Base-by-base conservation (phyloP, 1,140 invertebrate species). In the Bradysia coprophila region DNA sequence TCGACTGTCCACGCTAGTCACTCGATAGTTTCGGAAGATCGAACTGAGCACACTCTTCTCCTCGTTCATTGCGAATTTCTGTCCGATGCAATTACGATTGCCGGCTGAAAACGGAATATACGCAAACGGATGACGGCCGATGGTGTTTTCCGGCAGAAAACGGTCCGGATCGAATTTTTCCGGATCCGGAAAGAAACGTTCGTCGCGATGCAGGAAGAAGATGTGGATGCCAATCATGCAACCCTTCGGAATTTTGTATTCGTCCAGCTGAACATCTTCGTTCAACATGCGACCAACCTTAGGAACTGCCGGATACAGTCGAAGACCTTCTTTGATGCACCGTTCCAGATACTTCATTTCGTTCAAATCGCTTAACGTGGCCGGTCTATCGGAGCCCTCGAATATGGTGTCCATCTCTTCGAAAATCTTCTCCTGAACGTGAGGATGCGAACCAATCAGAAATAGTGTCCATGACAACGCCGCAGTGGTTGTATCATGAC, bases 401-500 rank as follows among this genome's bases (percentile, higher is more conserved):
- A 41, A 41, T 20, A 41, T 28, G 19, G 24, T 20, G n/a, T 31
- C 20, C 10, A 41, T 15, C 15, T 41, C 40, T 21, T 38, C 37
- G 11, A 21, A 3, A 6, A 38, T 20, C 6, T 4, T 3, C 4
- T 38, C 37, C 21, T 38, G 37, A 51, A n/a, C n/a, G n/a, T n/a
- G n/a, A n/a, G n/a, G n/a, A n/a, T 77, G 58, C 47, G 63, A 56
- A 9, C 70, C 72, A 0, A 80, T 43, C 4, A 69, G 51, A 48
- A 70, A 64, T 15, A 78, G 48, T 2, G 63, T 55, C 56, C 68
- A 78, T 40, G 53, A 61, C 20, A 75, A 48, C 6, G 51, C 65
- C 31, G 67, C 57, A 3, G 69, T 65, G 2, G 76, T 76, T 22
- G 80, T 83, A 49, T 83, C 80, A 51, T 83, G 77, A 2, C 63